These are phyloP conservation scores for Trissonchulus sp. DNA, from an alignment of 2,888 invertebrate genomes.

Conservation along the genomic window DNA sequence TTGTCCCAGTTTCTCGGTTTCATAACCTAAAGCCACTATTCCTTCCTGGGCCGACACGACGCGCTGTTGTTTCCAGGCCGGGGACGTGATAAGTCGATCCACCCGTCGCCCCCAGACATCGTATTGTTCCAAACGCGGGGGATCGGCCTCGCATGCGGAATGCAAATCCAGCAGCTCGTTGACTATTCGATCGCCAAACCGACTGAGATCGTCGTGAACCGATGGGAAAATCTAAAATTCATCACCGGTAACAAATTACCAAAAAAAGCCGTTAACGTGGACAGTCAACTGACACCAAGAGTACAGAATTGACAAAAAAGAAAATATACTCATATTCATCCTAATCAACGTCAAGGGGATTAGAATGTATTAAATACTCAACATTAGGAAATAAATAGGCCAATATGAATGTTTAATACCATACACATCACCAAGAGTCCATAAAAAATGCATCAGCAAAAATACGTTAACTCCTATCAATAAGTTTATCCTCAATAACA, in stretches of 20 bases:
- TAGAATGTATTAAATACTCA: too few relatives aligned
- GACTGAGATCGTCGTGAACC: constrained; percentile 51
- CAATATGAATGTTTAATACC: too few relatives aligned
- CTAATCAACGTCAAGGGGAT: neutral
- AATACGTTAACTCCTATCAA: too few relatives aligned
- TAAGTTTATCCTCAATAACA: too few relatives aligned
- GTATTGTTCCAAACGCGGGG: constrained; percentile 56
- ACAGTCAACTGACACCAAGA: too few relatives aligned
- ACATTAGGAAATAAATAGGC: neutral
- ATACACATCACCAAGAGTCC: too few relatives aligned
- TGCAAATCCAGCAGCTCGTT: constrained; percentile 56
- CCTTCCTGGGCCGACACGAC: constrained; percentile 59
- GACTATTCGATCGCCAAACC: constrained; percentile 58
- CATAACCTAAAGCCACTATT: constrained; percentile 58
- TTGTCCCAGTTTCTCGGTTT: too few relatives aligned
- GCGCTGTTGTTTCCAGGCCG: constrained; percentile 59
- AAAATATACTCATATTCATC: too few relatives aligned
- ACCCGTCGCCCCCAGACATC: constrained; percentile 57
- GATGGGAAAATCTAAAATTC: neutral
- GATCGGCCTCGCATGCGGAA: constrained; percentile 56
- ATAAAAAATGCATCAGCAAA: too few relatives aligned
- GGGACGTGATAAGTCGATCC: constrained; percentile 57
- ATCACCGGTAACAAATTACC: too few relatives aligned
- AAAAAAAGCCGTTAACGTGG: too few relatives aligned
- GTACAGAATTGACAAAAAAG: too few relatives aligned